Evolutionary conservation across 2,797 vertebrate genomes (phyloP), one percentile per base, ranked within the genome.

Genomic region (Gymnothorax javanicus): DNA sequence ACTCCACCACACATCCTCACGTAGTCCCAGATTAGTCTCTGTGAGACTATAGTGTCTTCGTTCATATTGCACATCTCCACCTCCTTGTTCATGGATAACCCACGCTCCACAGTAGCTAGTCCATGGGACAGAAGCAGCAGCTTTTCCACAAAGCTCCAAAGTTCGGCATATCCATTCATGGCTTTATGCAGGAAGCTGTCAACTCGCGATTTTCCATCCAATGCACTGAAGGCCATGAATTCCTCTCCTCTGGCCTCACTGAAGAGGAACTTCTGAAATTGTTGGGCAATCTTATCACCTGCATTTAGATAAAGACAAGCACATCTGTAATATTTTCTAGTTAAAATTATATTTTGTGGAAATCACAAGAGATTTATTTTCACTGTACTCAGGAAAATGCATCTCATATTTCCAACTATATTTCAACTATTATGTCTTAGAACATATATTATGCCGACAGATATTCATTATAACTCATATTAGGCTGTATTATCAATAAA

Each of bases 231-330:
- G 67, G 83, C 23, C 57, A 85, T 73, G 56, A 86, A 88, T 60
- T 84, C 82, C 73, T 86, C 89, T 83, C 79, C 83, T 87, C 59
- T 89, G 83, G 87, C 67, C 85, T 90, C 85, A 71, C 0, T 87
- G 83, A 83, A 88, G n/a, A 89, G 85, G 67, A 89, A 86, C 9
- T 59, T 85, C 52, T 88, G 20, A 77, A 89, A 90, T 75, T 90
- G 89, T 20, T 89, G 88, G 43, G 84, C 84, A 83, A 85, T 86
- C 56, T 82, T 71, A 89, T 89, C 82, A 88, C 86, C 87, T 89
- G 88, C 73, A 88, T 77, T 88, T 85, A 88, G 82, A 89, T 85
- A 75, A 88, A 75, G 60, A 71, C 54, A 87, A 64, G 43, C 87
- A 89, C 7, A 56, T 87, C 50, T 75, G 58, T 73, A 71, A 85